A percentile compares a stretch with the other conserved stretches of the same genome.
Conservation (phyloP, 2,888 invertebrate genomes). For the Hymenopus coronatus region DNA sequence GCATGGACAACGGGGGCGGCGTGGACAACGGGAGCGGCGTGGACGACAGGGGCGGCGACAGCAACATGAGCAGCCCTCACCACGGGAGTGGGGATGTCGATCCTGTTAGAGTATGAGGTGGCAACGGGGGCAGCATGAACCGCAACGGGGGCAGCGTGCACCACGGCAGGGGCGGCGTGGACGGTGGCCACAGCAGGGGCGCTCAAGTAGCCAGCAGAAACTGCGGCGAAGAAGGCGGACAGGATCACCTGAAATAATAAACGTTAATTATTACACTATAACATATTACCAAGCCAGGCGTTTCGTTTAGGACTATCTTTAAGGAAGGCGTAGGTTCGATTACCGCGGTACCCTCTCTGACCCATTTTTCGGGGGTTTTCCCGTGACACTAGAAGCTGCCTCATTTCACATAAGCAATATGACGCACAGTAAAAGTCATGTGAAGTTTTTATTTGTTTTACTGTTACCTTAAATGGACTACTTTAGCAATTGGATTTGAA, state of each 20-base stretch:
- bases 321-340: no score
- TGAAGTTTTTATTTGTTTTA: no score
- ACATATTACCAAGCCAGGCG: no score
- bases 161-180: constrained; percentile 18
- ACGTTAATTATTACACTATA: neutral
- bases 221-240: constrained; percentile 40
- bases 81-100: constrained; percentile 28
- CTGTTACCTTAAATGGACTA: no score
- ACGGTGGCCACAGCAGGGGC: constrained; percentile 46
- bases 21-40: constrained; percentile 61
- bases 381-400: no score
- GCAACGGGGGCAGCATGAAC: constrained; percentile 28
- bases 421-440: no score
- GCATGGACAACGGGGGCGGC: constrained; percentile 53
- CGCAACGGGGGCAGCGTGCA: constrained; percentile 31
- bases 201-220: constrained; percentile 47
- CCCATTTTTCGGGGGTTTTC: no score
- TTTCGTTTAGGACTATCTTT: no score
- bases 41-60: constrained; percentile 55
- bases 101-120: constrained; percentile 46
- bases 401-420: no score
- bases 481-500: no score
- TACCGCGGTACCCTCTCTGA: no score
- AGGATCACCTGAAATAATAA: constrained; percentile 23
- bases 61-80: constrained; percentile 40